Evolutionary conservation across 2,888 invertebrate genomes (phyloP), one percentile per base, ranked within the genome.

Genomic region (Pachydiplax longipennis): DNA sequence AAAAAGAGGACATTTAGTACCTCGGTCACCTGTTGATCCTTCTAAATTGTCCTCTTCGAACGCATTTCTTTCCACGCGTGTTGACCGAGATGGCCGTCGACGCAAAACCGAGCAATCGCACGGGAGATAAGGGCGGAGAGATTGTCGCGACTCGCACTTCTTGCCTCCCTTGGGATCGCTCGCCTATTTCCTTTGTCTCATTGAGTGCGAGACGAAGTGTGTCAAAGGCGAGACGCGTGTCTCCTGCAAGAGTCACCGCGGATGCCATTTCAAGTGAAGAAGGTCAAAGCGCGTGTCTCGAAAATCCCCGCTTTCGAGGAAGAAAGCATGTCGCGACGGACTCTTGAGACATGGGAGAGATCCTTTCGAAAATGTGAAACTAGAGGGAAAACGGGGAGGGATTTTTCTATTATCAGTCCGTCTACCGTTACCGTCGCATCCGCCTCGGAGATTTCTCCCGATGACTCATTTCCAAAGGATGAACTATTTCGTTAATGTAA

Each of bases 21-120:
- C 61, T 13, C 37, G 2, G 31, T 87, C 87, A 87, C 87, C 87
- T 87, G 87, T 87, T 87, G 87, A 65, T 10, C 37, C 35, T 35
- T 35, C 58, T 12, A 35, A 83, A 58, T 37, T 87, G 31, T 58
- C 37, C 18, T 22, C 18, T 35, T 61, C 31, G 35, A 35, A n/a
- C 31, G 37, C 53, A 65, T 13, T 37, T 65, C 35, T 61, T n/a
- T 61, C 22, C 58, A 87, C 61, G 61, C 58, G 58, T 22, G 58
- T 58, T 18, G 83, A 37, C 35, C 80, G 80, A 13, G 37, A 22
- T 65, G 12, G 25, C 25, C 10, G 83, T 5, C 31, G 25, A 82
- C 15, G 58, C 44, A 8, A 44, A 44, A 44, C 44, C 44, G 44
- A 44, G 44, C 44, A 44, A 44, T 44, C 44, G 44, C 44, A 44